Base-by-base conservation (phyloP, 2,888 invertebrate species). In the Argynnis bischoffii region DNA sequence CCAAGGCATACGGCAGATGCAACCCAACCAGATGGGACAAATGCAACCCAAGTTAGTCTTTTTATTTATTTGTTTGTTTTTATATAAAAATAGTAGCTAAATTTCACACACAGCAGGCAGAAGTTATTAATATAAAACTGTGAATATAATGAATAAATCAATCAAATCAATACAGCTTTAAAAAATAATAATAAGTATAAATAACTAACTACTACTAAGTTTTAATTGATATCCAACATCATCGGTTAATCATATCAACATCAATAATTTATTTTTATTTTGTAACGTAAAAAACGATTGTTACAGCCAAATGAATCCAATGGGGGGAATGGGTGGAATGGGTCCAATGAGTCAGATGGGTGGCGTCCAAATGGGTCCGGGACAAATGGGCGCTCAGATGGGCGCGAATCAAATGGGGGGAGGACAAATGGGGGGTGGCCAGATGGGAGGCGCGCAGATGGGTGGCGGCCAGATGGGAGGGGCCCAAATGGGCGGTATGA, bases 291-390 rank as follows among this genome's bases (percentile, higher is more conserved):
- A 26, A 51, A 18, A 18, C 21, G 51, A 57, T 51, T 69, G 66
- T 79, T 76, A 46, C 79, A 90, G 92, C 68, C 93, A 92, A 91
- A 92, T 93, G 89, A 90, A 89, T 71, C 85, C 90, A 55, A 93
- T 92, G 90, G 80, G 87, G 1, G 86, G 78, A 3, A 90, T 92
- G 90, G 85, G 88, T 46, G 84, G 84, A 21, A 92, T 92, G 90
- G 90, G 91, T 0, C 89, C 90, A 0, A 92, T 93, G 90, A 77
- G 79, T 31, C 83, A 84, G 74, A 86, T 86, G 78, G 79, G 80
- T 6, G 76, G 77, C 2, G 79, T 85, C 2, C 90, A 89, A 76
- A 90, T 90, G 89, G 87, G 87, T 2, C 83, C 90, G 81, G 87
- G 86, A 6, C 82, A 74, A 57, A 72, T 74, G 69, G 66, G 69